These are phyloP conservation scores for Stegodyphus mimosarum DNA, from an alignment of 1,140 invertebrate species.

Conservation along the genomic window DNA sequence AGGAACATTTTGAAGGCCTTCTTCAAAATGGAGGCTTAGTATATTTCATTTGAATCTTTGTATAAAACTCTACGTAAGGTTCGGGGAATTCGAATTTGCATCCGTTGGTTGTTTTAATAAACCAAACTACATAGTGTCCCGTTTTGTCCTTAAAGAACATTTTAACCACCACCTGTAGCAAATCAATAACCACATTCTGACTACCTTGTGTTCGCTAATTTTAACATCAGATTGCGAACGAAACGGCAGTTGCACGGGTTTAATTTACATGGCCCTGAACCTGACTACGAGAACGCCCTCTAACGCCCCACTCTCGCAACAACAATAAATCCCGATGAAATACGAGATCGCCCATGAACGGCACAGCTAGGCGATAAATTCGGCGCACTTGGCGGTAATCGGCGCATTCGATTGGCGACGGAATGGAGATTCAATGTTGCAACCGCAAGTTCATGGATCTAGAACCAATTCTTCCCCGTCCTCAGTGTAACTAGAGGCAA, in stretches of 20 bases:
- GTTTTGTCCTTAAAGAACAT: too few species aligned
- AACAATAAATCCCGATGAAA: not conserved
- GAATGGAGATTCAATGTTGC: conserved; percentile 23
- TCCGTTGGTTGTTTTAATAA: too few species aligned
- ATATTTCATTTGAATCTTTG: too few species aligned
- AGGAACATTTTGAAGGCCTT: too few species aligned
- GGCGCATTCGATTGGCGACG: conserved; percentile 1
- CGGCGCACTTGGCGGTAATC: conserved; percentile 5
- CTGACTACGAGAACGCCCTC: not conserved
- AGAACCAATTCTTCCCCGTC: conserved; percentile 27
- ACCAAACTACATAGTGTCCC: too few species aligned
- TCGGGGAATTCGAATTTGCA: too few species aligned
- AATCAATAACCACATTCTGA: too few species aligned
- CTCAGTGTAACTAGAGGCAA: conserved; percentile 21
- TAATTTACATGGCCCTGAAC: not conserved
- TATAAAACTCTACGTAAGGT: too few species aligned
- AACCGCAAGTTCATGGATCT: conserved; percentile 40
- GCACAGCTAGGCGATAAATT: conserved; percentile 6
- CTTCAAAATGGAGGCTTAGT: too few species aligned
- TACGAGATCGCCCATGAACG: not conserved
- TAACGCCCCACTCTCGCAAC: not conserved
- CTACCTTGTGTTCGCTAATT: too few species aligned
- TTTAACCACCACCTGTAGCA: too few species aligned
- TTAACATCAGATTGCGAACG: too few species aligned
- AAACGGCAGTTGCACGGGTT: not conserved